Percentiles rank a stretch among this genome's conserved stretches.
phyloP scores from a whole-genome alignment of 2,888 invertebrate genomes.

The Rhamphomyia laevipes region DNA sequence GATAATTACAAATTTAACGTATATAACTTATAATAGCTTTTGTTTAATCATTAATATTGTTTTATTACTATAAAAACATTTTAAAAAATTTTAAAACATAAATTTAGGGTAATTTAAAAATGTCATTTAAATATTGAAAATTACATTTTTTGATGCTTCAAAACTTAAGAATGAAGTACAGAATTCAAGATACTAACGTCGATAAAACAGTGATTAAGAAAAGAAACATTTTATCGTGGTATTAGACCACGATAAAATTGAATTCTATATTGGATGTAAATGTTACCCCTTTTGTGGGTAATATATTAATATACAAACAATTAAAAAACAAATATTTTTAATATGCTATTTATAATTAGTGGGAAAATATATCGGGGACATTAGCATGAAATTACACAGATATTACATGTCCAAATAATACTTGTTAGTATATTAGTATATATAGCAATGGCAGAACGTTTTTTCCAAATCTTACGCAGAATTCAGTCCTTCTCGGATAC shows the following conservation, averaged over 20 bases:
- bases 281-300: too few relatives aligned
- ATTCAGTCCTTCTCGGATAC: conserved; percentile 37
- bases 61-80: too few relatives aligned
- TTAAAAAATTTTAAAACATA: too few relatives aligned
- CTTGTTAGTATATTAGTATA: conserved; percentile 52
- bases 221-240: conserved; percentile 39
- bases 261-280: too few relatives aligned
- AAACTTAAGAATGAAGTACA: not conserved
- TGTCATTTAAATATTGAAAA: too few relatives aligned
- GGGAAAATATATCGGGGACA: conserved; percentile 41
- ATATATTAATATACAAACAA: too few relatives aligned
- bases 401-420: conserved; percentile 53
- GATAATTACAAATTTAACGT: too few relatives aligned
- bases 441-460: conserved; percentile 51
- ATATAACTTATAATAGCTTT: too few relatives aligned
- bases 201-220: not conserved
- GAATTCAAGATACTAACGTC: not conserved
- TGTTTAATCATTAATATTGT: too few relatives aligned
- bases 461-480: conserved; percentile 46
- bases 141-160: not conserved
- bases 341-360: too few relatives aligned
- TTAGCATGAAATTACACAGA: conserved; percentile 64
- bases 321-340: too few relatives aligned
- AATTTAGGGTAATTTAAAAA: too few relatives aligned
- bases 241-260: conserved; percentile 37